Evolutionary conservation across 2,888 invertebrate species (phyloP), one percentile per base, ranked within the genome.

Genomic region (Xestoiulus laeticollis): DNA sequence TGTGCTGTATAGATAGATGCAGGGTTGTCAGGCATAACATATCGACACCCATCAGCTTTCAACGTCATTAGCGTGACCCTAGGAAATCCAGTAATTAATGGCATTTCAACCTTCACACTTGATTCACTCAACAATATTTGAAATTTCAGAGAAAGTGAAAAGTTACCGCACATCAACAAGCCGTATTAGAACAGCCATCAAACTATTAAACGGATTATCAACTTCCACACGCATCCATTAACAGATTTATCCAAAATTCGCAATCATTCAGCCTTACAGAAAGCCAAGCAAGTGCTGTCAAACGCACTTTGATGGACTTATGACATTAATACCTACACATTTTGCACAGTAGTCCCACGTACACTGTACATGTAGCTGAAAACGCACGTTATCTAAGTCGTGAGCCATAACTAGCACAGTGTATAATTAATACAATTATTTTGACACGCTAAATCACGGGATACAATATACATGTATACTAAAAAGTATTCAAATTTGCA

Each of bases 191-290:
- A 68, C 68, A 68, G 68, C 68, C 68, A 68, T 68, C 68, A 68
- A 68, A 68, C 68, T 68, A 68, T 68, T 68, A 68, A 68, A 68
- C 68, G 68, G 68, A 68, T 68, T 68, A 68, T 68, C 68, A 68
- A 68, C 68, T 68, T 59, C 68, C 68, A 68, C 68, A 68, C 68
- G 68, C 68, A 68, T 68, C 68, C 68, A 68, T 68, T 68, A 68
- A 68, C 22, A 68, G 68, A 68, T 68, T 68, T 68, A 68, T 68
- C 68, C 68, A 68, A 68, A 68, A 68, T 10, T 68, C 22, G 68
- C 68, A 68, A 68, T 68, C 68, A 68, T 68, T 68, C 68, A 68
- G 68, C 68, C 68, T 68, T 68, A 26, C 22, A 22, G 68, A 68
- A 68, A 68, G 68, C 68, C 68, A 68, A 68, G 68, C 68, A 68